Evolutionary conservation across 2,888 invertebrate species (phyloP), one percentile per base, ranked within the genome.

Genomic region (Agonopterix subpropinquella): DNA sequence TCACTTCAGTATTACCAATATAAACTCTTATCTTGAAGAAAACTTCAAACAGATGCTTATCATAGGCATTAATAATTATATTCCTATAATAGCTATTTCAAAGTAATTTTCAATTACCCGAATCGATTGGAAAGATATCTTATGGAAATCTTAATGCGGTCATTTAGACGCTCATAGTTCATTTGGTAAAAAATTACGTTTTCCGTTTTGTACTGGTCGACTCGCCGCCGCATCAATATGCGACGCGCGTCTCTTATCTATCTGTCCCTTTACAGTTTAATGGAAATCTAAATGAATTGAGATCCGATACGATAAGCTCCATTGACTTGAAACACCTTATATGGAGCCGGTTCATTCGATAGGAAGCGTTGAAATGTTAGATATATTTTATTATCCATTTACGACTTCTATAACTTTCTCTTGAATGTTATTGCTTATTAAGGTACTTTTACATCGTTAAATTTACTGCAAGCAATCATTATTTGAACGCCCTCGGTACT

Each of bases 241-340:
- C 80, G 71, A 76, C 75, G 72, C 67, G 70, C 68, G 68, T 62
- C 65, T 65, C 74, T 84, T 86, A 86, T 87, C 87, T 80, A 44
- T 68, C 69, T 67, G 65, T 69, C 73, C 69, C 78, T 60, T 60
- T 77, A 73, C 81, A 81, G 80, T 80, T 84, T 84, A 85, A 85
- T 86, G 81, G 79, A 76, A 73, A 75, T 81, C 82, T 83, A 85
- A 86, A 86, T 78, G 81, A 82, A 78, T 70, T 66, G 76, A 86
- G 86, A 87, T 88, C 74, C 76, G 70, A 81, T 77, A 70, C 75
- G 87, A 88, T 87, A 88, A 85, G 77, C 74, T 67, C 73, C 73
- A 77, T 80, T 75, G 75, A 79, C 74, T 78, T 65, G 67, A 74
- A 76, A 81, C 77, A 80, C 73, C 76, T 80, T 65, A 77, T 72